Evolutionary conservation across 2,797 vertebrate species (phyloP), one percentile per base, ranked within the genome.

Genomic region (Aplochiton taeniatus): DNA sequence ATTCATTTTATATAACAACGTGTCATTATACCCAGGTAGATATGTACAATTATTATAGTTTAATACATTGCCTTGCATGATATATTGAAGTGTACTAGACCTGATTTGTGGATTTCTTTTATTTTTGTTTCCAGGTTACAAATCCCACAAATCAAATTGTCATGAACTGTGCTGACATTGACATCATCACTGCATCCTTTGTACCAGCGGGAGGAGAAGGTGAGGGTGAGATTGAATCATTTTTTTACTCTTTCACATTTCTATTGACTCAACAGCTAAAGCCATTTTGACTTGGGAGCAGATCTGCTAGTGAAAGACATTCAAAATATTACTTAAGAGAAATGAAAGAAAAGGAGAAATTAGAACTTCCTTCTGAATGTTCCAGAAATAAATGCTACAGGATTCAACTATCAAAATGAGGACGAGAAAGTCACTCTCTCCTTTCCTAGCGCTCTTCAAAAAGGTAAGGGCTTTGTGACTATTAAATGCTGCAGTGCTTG

Each of bases 91-190:
- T 31, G 46, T 42, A 12, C 60, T 52, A 65, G 8, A 20, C 16
- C 17, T 59, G 11, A 11, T 63, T 59, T 77, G 18, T 44, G 17
- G 31, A 70, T 60, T 58, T 20, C 16, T 58, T 7, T 31, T 41
- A 11, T 50, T 58, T 49, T 43, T 60, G 8, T 68, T 91, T 89
- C 0, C 91, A 99, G 98, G 98, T 99, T 77, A 95, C 91, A 81
- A 94, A 96, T 85, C 92, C 94, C 47, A 99, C 98, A 71, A 98
- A 96, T 91, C 97, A 98, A 83, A 98, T 99, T 80, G 96, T 99
- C 91, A 99, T 99, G 97, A 99, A 99, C 92, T 99, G 98, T 68
- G 98, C 98, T 41, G 98, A 99, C 90, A 99, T 99, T 62, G 97
- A 99, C 91, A 99, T 99, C 86, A 96, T 98, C 86, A 99, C 96